Percentiles rank a stretch among this genome's conserved stretches.
phyloP scores from a whole-genome alignment of 2,888 invertebrate genomes.

The Hemistola chrysoprasaria region DNA sequence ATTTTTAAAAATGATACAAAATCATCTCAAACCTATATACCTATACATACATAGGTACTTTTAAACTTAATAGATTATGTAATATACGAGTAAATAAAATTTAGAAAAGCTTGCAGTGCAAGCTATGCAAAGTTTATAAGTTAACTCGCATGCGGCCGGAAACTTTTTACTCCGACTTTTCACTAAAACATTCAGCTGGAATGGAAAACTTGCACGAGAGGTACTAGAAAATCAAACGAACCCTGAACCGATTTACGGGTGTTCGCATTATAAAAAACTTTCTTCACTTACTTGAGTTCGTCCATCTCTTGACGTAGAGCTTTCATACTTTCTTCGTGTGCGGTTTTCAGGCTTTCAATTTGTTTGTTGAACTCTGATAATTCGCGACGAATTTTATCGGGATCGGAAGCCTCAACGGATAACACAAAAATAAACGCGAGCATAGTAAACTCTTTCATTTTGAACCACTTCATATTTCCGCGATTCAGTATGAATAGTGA shows the following conservation, averaged over 20 bases:
- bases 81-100: too few species aligned
- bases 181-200: background rate
- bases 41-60: too few species aligned
- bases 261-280: slow-evolving; percentile 3
- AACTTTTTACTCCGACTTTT: slow-evolving; percentile 2
- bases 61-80: too few species aligned
- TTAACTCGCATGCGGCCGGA: background rate
- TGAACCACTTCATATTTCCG: slow-evolving; percentile 56
- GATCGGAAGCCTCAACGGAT: background rate
- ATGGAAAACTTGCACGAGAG: too few species aligned
- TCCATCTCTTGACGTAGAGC: slow-evolving; percentile 56
- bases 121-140: background rate
- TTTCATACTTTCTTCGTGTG: slow-evolving; percentile 49
- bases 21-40: too few species aligned
- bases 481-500: slow-evolving; percentile 16
- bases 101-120: too few species aligned
- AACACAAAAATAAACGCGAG: background rate
- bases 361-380: slow-evolving; percentile 35
- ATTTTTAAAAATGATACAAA: too few species aligned
- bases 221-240: too few species aligned
- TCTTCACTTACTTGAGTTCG: slow-evolving; percentile 61
- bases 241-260: too few species aligned
- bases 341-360: slow-evolving; percentile 49
- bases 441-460: slow-evolving; percentile 8
- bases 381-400: too few species aligned